Base-by-base conservation (phyloP, 2,888 invertebrate genomes). In the Hemicrepidius hirtus region DNA sequence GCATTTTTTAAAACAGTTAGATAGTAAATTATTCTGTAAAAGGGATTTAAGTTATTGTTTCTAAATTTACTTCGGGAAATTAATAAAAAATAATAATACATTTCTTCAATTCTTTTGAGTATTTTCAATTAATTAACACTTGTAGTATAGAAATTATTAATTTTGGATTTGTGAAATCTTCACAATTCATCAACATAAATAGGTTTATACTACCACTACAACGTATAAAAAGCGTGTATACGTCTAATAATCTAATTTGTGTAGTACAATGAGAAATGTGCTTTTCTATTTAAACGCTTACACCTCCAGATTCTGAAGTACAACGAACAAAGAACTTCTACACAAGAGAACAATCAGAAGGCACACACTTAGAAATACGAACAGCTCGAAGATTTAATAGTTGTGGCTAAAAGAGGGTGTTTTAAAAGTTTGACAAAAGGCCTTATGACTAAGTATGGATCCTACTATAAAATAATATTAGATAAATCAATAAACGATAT, bases 301-400 rank as follows among this genome's bases (percentile, higher is more conserved):
- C 57, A 57, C 57, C 57, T 57, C 20, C 57, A 57, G 57, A 57
- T 32, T 57, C 20, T 37, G 40, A 37, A 57, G 37, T 21, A 37
- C 12, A 57, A 18, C 35, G 37, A 37, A 35, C 32, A 55, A 28
- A 53, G 32, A 55, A 32, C 24, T n/a, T 10, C 20, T 7, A 9
- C 28, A 4, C 55, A 20, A 53, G 7, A 53, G 28, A 20, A 53
- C 53, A 53, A 53, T 53, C n/a, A n/a, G n/a, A 10, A 28, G 13
- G 28, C 24, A 53, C 53, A 53, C 13, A 20, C 32, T 32, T 32
- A 32, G 7, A 32, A 32, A 32, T 32, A 32, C 32, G 32, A 32
- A 32, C 7, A 32, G 32, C 32, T 32, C 7, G 7, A 9, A 5
- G 24, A 24, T 2, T 24, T 24, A 24, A 24, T 5, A 24, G 24